Evolutionary conservation across 2,888 invertebrate species (phyloP).

Genomic region (Netelia virgata): DNA sequence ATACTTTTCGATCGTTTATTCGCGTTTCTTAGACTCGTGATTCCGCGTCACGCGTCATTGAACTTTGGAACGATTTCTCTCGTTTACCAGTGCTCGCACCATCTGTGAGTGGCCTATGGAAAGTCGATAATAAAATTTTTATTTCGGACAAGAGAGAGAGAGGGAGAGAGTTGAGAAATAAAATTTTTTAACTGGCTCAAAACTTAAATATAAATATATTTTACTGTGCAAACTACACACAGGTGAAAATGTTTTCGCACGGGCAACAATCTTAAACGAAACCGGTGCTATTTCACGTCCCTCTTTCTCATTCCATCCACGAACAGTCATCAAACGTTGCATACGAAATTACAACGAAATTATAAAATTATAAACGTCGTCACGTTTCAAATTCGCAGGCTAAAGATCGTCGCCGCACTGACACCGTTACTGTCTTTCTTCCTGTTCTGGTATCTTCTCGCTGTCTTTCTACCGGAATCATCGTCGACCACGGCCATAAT

Average conservation of each 20-base stretch:
- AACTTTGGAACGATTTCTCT: conserved; percentile 14
- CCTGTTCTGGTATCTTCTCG: conserved; percentile 61
- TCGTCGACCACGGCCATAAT: conserved; percentile 41
- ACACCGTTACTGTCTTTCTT: conserved; percentile 71
- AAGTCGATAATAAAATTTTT: conserved; percentile 5
- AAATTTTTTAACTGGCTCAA: no score
- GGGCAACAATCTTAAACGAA: background rate
- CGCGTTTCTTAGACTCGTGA: background rate
- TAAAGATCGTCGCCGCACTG: conserved; percentile 69
- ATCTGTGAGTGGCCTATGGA: conserved; percentile 39
- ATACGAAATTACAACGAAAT: conserved; percentile 5
- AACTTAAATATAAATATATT: no score
- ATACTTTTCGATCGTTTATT: background rate
- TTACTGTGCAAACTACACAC: no score
- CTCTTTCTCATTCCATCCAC: background rate
- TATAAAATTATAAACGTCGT: background rate
- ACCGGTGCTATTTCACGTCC: background rate
- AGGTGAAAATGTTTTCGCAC: background rate
- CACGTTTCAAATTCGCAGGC: conserved; percentile 65
- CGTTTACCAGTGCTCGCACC: conserved; percentile 1
- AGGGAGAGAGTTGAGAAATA: no score
- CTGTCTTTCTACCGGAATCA: conserved; percentile 56
- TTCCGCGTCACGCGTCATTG: conserved; percentile 22
- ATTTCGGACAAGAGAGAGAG: background rate
- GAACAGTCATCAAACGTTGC: background rate